Evolutionary conservation across 1,140 invertebrate species (phyloP), one percentile per base, ranked within the genome.

Genomic region (Papilio polyxenes): DNA sequence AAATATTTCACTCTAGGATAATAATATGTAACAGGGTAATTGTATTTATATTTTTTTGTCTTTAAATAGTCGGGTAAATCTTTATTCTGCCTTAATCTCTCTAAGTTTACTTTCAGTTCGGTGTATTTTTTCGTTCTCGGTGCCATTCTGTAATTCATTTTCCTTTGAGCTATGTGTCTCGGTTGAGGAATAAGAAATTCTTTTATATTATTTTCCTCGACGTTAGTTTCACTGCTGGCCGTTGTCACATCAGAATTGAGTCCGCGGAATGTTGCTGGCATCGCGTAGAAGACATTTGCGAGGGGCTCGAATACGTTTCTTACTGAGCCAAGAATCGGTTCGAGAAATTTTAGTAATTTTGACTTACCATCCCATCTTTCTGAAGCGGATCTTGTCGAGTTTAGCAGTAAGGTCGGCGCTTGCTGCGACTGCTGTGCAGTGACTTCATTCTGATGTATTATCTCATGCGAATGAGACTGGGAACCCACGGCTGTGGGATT

Each of bases 281-380:
- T 94, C 20, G 91, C 89, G n/a, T 91, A 93, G 83, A 94, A 91
- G 0, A 90, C 86, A 77, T 87, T 92, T 49, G 92, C 90, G 8
- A 94, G 92, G 4, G 93, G 93, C 80, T 92, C 89, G 74, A 94
- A 83, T 75, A 93, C 84, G 76, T 86, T 91, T 75, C 85, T 93
- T 82, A 94, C 86, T 82, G 86, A 87, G 80, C 88, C 88, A 81
- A 93, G 84, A 82, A 94, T 84, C 77, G 93, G 93, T 91, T 94
- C 91, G 85, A 94, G 85, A 84, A 92, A 87, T 90, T 89, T 90
- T 82, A 90, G 89, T 82, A 94, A 86, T 88, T 89, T 91, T 79
- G 92, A 93, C 93, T 92, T 95, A 95, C 94, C 94, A 85, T 95
- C 94, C 94, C 94, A 95, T 90, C 94, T 85, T 86, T 95, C 93